phyloP scores from a whole-genome alignment of 1,140 invertebrate genomes.

The Ceratina calcarata region DNA sequence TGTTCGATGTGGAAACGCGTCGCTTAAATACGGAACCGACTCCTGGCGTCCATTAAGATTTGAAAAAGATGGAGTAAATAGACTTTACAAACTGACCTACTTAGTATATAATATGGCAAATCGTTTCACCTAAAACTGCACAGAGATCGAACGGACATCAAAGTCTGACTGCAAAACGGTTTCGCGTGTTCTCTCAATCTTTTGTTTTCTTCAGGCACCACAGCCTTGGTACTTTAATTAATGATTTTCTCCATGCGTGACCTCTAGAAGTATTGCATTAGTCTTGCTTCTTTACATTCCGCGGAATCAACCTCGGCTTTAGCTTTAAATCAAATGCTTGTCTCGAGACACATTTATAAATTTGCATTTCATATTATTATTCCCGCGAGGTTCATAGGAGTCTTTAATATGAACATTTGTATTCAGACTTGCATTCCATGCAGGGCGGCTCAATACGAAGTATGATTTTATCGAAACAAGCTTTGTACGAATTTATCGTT shows the following conservation, averaged over 20 bases:
- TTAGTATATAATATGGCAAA: slow-evolving; percentile 12
- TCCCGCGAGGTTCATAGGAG: no score
- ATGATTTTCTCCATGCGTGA: background rate
- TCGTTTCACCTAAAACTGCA: slow-evolving; percentile 17
- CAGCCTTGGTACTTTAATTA: slow-evolving; percentile 7
- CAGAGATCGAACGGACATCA: slow-evolving; percentile 25
- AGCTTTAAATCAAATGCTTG: no score
- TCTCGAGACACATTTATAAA: no score
- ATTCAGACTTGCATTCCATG: no score
- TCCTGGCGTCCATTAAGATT: background rate
- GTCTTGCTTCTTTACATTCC: no score
- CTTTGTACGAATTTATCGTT: no score
- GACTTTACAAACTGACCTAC: slow-evolving; percentile 16
- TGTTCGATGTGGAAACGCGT: slow-evolving; percentile 6
- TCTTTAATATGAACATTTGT: no score
- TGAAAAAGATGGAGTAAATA: slow-evolving; percentile 17
- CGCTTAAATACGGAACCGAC: slow-evolving; percentile 6
- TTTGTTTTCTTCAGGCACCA: background rate
- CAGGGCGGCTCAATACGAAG: no score
- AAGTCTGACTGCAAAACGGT: background rate
- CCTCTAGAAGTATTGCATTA: background rate
- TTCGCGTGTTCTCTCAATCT: background rate
- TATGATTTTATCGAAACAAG: no score
- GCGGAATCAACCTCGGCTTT: no score
- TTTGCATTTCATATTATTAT: no score